phyloP scores from a whole-genome alignment of 1,140 invertebrate species.

The Atta cephalotes region DNA sequence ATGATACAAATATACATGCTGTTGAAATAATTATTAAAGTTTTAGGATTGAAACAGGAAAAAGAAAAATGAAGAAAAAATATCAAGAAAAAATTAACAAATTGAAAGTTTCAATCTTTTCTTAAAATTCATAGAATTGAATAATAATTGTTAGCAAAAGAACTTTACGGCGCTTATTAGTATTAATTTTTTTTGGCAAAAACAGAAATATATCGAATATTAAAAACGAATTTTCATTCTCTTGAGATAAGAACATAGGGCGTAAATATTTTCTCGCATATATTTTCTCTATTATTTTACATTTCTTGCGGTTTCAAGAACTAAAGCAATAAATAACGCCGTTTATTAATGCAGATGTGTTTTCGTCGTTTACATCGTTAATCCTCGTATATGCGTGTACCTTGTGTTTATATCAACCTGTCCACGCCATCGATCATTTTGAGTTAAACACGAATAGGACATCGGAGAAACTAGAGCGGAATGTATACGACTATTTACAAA shows the following conservation, averaged over 20 bases:
- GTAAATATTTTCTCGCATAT: neutral
- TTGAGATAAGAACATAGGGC: neutral
- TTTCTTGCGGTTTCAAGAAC: neutral
- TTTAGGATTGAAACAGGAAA: neutral
- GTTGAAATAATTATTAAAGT: neutral
- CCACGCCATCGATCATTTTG: conserved; percentile 38
- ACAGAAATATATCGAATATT: neutral
- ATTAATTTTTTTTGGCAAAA: neutral
- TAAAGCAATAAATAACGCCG: conserved; percentile 14
- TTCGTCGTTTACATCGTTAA: conserved; percentile 18
- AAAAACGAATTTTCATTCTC: neutral
- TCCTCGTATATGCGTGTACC: neutral
- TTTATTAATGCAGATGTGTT: neutral
- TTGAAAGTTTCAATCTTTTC: neutral
- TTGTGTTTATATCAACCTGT: conserved; percentile 28
- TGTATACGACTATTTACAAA: neutral
- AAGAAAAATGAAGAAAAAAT: neutral
- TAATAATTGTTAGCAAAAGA: neutral
- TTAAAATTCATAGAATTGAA: neutral
- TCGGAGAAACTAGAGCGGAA: conserved; percentile 30
- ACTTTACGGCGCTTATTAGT: neutral
- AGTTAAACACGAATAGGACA: conserved; percentile 23
- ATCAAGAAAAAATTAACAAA: conserved; percentile 4
- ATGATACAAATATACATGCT: neutral
- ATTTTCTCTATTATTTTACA: neutral